Conservation (phyloP, 2,113 vertebrate species). For the Nasalis larvatus region DNA sequence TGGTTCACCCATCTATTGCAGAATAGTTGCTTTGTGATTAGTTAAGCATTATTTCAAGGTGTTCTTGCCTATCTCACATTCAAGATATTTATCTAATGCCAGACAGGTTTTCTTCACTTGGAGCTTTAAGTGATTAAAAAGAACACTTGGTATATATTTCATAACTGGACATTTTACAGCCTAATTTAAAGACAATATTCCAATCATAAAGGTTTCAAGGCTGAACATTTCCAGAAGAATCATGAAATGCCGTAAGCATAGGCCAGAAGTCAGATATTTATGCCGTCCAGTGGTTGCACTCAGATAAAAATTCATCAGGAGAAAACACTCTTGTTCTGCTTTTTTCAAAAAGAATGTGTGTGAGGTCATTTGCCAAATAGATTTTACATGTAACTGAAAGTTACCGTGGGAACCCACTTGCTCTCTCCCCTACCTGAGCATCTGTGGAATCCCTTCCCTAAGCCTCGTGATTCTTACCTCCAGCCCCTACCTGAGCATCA, state of each 20-base stretch:
- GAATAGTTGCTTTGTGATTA: constrained; percentile 64
- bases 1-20: constrained; percentile 68
- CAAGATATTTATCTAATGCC: constrained; percentile 46
- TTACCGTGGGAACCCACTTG: not conserved
- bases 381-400: not conserved
- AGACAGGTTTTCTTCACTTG: constrained; percentile 43
- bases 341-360: not conserved
- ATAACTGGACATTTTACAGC: not conserved
- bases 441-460: too few species aligned
- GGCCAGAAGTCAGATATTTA: not conserved
- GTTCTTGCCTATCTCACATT: constrained; percentile 51
- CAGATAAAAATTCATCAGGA: not conserved
- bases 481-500: too few species aligned
- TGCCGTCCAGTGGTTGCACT: not conserved
- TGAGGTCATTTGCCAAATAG: not conserved
- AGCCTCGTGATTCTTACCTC: too few species aligned
- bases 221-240: not conserved
- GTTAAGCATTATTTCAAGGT: constrained; percentile 76
- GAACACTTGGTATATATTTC: not conserved
- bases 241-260: not conserved
- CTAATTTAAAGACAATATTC: constrained; percentile 27
- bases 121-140: not conserved
- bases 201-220: constrained; percentile 8
- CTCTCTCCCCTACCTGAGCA: not conserved
- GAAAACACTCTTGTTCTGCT: not conserved